phyloP scores from a whole-genome alignment of 2,888 invertebrate genomes.

The Lobophora halterata region DNA sequence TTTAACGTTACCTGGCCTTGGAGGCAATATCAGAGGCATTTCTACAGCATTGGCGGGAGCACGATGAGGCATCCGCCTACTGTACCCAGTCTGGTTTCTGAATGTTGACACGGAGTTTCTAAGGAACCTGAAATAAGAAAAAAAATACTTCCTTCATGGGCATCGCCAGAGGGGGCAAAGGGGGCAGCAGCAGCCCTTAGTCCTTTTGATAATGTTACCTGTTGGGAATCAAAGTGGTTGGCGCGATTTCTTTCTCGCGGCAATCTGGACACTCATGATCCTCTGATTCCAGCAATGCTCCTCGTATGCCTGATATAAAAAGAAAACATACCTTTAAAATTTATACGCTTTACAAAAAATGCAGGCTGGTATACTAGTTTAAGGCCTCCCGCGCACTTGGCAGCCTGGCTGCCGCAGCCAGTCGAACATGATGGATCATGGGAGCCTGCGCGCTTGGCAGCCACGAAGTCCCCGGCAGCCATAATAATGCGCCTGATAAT shows the following conservation, averaged over 20 bases:
- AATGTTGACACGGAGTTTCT: slow-evolving; percentile 94
- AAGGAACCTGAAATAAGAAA: slow-evolving; percentile 82
- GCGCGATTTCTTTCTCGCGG: slow-evolving; percentile 94
- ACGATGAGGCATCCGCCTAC: slow-evolving; percentile 70
- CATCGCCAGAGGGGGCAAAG: too few species aligned
- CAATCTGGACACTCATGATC: slow-evolving; percentile 98
- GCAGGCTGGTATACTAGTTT: too few species aligned
- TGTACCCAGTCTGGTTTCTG: slow-evolving; percentile 95
- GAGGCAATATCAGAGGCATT: slow-evolving; percentile 27
- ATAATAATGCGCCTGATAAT: too few species aligned
- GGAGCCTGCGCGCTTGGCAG: too few species aligned
- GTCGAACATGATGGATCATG: too few species aligned
- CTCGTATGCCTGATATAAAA: slow-evolving; percentile 87
- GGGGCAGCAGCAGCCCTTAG: too few species aligned
- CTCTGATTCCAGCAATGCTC: slow-evolving; percentile 93
- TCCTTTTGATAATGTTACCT: too few species aligned
- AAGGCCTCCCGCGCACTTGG: too few species aligned
- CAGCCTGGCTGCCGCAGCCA: too few species aligned
- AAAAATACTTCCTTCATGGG: too few species aligned
- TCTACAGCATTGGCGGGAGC: slow-evolving; percentile 45
- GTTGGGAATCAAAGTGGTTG: slow-evolving; percentile 95
- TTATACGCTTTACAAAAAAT: too few species aligned
- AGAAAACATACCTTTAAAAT: neutral
- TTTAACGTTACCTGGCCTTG: slow-evolving; percentile 14
- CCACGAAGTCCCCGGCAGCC: too few species aligned